phyloP scores from a whole-genome alignment of 2,113 vertebrate genomes.

The Okapia johnstoni region DNA sequence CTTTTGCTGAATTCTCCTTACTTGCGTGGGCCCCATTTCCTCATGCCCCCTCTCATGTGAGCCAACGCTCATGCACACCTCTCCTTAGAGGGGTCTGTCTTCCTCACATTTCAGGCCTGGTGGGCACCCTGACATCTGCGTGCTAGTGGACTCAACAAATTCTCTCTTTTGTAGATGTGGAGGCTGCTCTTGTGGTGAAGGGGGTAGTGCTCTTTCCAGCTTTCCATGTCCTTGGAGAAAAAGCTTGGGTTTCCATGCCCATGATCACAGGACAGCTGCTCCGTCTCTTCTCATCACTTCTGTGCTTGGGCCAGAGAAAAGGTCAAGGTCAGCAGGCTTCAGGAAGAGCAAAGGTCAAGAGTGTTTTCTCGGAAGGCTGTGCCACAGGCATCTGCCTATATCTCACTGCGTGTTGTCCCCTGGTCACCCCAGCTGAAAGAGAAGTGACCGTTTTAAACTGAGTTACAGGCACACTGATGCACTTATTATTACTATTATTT shows the following conservation, averaged over 20 bases:
- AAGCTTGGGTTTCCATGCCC: background rate
- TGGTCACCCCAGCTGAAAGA: background rate
- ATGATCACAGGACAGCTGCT: accelerated
- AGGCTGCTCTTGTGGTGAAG: background rate
- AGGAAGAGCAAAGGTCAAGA: background rate
- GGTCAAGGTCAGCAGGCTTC: background rate
- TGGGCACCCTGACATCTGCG: background rate
- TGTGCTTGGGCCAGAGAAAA: background rate
- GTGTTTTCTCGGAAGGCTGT: background rate
- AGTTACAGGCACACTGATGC: background rate
- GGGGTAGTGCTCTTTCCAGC: background rate
- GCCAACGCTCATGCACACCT: background rate
- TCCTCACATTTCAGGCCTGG: background rate
- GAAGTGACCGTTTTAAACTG: background rate
- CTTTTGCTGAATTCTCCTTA: background rate
- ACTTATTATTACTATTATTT: background rate
- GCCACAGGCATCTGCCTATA: background rate
- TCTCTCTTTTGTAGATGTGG: background rate
- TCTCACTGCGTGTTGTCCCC: background rate
- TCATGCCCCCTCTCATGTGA: background rate
- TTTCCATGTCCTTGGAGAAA: too few species aligned
- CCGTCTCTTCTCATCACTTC: background rate
- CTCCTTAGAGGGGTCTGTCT: background rate
- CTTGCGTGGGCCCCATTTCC: background rate
- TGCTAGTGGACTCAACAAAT: background rate